These are phyloP conservation scores for Branchinecta sandiegonensis DNA, from an alignment of 2,888 invertebrate genomes.

Conservation along the genomic window DNA sequence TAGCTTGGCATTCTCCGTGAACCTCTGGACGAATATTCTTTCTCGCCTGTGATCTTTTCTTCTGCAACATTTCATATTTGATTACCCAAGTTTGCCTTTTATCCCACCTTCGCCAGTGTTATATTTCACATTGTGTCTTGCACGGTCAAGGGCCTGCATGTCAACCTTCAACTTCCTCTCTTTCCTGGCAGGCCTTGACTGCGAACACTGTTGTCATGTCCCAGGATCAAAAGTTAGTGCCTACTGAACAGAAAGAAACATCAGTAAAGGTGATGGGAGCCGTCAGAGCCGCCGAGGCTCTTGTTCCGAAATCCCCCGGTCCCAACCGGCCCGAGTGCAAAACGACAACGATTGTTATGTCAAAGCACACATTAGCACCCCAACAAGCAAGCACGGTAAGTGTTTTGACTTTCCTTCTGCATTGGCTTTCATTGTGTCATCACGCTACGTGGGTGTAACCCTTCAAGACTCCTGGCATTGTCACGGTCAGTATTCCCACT, in stretches of 20 bases:
- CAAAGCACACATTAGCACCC: conserved; percentile 72
- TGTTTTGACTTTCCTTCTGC: conserved; percentile 33
- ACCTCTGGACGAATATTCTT: too few relatives aligned
- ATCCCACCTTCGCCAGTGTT: too few relatives aligned
- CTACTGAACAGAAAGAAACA: background rate
- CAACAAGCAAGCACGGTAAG: conserved; percentile 40
- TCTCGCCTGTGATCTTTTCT: too few relatives aligned
- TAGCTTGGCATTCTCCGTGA: too few relatives aligned
- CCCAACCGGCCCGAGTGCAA: conserved; percentile 47
- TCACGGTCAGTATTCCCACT: too few relatives aligned
- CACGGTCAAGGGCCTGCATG: too few relatives aligned
- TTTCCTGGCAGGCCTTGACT: conserved; percentile 22
- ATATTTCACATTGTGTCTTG: too few relatives aligned
- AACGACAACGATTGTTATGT: conserved; percentile 86
- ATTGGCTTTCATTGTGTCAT: background rate
- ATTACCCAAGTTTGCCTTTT: too few relatives aligned
- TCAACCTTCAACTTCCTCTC: background rate
- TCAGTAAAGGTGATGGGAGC: conserved; percentile 60
- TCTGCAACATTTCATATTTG: too few relatives aligned
- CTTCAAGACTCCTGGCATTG: too few relatives aligned
- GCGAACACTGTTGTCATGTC: too few relatives aligned
- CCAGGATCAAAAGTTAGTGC: conserved; percentile 1
- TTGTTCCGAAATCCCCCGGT: conserved; percentile 62
- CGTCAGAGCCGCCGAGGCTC: conserved; percentile 70
- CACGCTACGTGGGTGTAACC: too few relatives aligned